These are phyloP conservation scores for Galendromus occidentalis DNA, from an alignment of 1,140 invertebrate species.

Conservation along the genomic window DNA sequence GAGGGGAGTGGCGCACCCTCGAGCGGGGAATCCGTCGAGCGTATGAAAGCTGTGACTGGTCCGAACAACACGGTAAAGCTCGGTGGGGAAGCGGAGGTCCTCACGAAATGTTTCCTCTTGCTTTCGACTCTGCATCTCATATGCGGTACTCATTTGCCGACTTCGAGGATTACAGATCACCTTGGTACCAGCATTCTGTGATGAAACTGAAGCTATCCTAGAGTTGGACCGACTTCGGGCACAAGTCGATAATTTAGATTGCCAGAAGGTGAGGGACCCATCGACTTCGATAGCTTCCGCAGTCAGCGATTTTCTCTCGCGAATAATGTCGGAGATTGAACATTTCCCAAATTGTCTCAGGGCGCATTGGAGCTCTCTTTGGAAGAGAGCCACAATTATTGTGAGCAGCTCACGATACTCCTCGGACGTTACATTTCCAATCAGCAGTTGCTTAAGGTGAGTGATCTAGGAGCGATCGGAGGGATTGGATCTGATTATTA, in stretches of 20 bases:
- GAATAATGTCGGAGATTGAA: too few species aligned
- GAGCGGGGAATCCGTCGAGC: not conserved
- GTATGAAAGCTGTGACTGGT: too few species aligned
- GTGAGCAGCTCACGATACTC: not conserved
- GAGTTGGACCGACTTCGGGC: not conserved
- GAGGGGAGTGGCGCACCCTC: not conserved
- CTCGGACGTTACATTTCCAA: conserved; percentile 6
- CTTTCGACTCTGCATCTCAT: too few species aligned
- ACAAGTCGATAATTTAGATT: not conserved
- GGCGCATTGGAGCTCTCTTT: not conserved
- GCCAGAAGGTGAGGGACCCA: not conserved
- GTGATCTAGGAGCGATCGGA: too few species aligned
- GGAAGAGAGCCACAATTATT: not conserved
- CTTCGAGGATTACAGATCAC: conserved; percentile 9
- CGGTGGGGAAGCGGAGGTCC: too few species aligned
- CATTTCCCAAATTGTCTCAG: not conserved
- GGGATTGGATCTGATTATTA: too few species aligned
- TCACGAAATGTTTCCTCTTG: too few species aligned
- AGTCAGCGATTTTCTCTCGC: too few species aligned
- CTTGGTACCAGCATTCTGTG: not conserved
- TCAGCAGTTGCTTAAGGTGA: not conserved
- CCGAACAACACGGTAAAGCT: too few species aligned
- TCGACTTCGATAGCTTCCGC: too few species aligned
- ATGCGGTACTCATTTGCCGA: too few species aligned
- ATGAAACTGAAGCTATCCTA: not conserved